Conservation (phyloP, 2,888 invertebrate species). For the Saturnia japonica region DNA sequence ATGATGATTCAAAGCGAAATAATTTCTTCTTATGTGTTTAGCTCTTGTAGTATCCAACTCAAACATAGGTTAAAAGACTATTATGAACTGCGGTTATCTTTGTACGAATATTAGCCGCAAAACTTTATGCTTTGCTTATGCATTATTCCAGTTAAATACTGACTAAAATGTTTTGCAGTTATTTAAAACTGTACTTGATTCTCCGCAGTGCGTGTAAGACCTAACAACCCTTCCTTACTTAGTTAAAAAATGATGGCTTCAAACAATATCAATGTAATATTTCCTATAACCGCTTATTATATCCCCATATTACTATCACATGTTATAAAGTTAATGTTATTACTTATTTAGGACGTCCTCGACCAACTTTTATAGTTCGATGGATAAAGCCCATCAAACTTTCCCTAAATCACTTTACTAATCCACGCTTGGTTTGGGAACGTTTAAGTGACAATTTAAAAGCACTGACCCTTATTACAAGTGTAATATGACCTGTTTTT, state of each 20-base stretch:
- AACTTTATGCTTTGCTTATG: neutral
- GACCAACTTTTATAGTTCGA: conserved; percentile 19
- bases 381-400: conserved; percentile 22
- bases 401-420: conserved; percentile 18
- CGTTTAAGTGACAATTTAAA: neutral
- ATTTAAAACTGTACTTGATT: neutral
- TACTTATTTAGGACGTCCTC: conserved; percentile 10
- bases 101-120: neutral
- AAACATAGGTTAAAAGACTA: neutral
- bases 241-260: too few relatives aligned
- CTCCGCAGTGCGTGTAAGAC: too few relatives aligned
- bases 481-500: neutral
- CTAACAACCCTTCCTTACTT: too few relatives aligned
- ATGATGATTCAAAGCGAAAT: neutral
- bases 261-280: too few relatives aligned
- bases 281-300: neutral
- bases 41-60: neutral
- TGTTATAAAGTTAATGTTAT: conserved; percentile 13
- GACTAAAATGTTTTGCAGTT: neutral
- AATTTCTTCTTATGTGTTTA: neutral
- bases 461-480: neutral
- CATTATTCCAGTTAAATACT: neutral
- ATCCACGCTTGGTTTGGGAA: conserved; percentile 14
- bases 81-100: neutral
- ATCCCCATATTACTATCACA: neutral